phyloP scores from a whole-genome alignment of 2,113 vertebrate species.

The Nycticryphes semicollaris region DNA sequence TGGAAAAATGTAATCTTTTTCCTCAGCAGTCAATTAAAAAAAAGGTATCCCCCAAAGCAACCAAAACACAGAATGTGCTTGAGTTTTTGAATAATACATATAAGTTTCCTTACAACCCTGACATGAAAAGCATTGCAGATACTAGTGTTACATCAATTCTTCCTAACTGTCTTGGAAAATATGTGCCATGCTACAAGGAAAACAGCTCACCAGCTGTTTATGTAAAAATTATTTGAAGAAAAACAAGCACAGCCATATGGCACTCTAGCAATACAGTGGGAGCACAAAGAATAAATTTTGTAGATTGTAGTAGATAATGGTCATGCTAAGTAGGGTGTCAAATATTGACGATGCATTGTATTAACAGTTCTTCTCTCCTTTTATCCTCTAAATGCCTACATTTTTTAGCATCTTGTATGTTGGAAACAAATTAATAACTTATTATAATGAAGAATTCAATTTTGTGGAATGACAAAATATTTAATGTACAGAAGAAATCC shows the following conservation, averaged over 20 bases:
- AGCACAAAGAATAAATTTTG: conserved; percentile 75
- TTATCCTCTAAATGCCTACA: conserved; percentile 70
- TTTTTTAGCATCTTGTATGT: conserved; percentile 67
- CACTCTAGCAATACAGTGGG: conserved; percentile 59
- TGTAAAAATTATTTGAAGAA: conserved; percentile 83
- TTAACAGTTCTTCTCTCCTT: conserved; percentile 79
- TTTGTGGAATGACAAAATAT: conserved; percentile 66
- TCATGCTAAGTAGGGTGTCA: conserved; percentile 78
- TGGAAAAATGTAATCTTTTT: neutral
- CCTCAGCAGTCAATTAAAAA: neutral
- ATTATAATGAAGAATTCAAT: conserved; percentile 59
- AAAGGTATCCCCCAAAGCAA: neutral
- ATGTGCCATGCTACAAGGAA: conserved; percentile 78
- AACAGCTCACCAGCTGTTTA: conserved; percentile 84
- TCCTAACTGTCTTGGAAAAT: conserved; percentile 79
- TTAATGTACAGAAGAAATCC: conserved; percentile 30
- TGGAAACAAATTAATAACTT: conserved; percentile 62
- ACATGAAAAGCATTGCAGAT: conserved; percentile 62
- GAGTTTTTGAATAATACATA: conserved; percentile 49
- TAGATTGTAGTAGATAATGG: conserved; percentile 76
- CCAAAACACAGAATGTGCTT: neutral
- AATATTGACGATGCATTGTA: conserved; percentile 67
- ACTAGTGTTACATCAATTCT: conserved; percentile 67
- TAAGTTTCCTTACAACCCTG: conserved; percentile 49
- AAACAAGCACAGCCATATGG: conserved; percentile 83